Base-by-base conservation (phyloP, 2,888 invertebrate genomes). In the Hydrotaea cyrtoneurina region DNA sequence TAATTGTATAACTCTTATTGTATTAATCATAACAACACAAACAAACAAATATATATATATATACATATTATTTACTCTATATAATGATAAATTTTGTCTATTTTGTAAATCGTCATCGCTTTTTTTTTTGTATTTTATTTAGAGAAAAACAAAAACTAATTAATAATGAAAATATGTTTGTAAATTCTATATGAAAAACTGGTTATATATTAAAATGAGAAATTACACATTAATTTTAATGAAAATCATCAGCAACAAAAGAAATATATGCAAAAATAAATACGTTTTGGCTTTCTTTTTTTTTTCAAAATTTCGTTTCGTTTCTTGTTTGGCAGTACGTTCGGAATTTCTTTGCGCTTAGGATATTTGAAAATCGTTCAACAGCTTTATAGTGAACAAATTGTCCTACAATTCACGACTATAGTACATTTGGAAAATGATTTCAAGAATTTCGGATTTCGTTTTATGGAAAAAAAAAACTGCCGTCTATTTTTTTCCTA, bases 61-160 rank as follows among this genome's bases (percentile, higher is more conserved):
- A 31, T 31, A 31, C 73, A 80, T 64, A 74, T 53, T 57, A 57
- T 43, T 77, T 77, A 64, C 62, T 64, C n/a, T 72, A 36, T 66
- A 76, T 53, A 59, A 50, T 23, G 17, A n/a, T 64, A 46, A 43
- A 23, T 46, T 66, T 69, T 69, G 46, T 69, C 43, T 78, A 77
- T 73, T 79, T 82, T 85, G 79, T 85, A 85, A 85, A 85, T 82
- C 74, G 50, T 82, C 85, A 82, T 85, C 79, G 69, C 46, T 46
- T 13, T 69, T 46, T 46, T 21, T 69, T 43, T 43, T 43, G 21
- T 69, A 43, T 59, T 43, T 43, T 69, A 43, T 59, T 59, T 59
- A 59, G 59, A 23, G 59, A 59, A 59, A 59, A 59, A 13, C 23
- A 23, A 21, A n/a, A n/a, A n/a, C 57, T 85, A 79, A 82, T 80